Evolutionary conservation across 1,140 invertebrate species (phyloP).

Genomic region (Homalodisca vitripennis): DNA sequence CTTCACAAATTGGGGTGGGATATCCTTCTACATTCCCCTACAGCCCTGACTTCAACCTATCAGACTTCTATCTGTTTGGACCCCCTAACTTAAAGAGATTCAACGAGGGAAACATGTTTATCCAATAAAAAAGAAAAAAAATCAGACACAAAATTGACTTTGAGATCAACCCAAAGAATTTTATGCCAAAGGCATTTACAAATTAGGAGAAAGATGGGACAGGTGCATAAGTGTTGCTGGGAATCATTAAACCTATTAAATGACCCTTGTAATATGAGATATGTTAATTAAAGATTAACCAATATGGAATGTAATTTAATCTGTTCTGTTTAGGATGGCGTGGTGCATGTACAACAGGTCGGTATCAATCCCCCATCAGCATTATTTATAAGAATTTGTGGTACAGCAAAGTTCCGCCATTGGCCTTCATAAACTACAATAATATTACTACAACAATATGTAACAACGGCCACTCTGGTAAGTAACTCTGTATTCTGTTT

Average conservation of each 20-base stretch:
- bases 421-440: slow-evolving; percentile 13
- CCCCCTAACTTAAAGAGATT: too few relatives aligned
- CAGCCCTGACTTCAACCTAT: too few relatives aligned
- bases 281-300: too few relatives aligned
- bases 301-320: too few relatives aligned
- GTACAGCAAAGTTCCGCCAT: background rate
- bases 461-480: slow-evolving; percentile 21
- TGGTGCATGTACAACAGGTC: background rate
- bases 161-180: too few relatives aligned
- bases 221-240: background rate
- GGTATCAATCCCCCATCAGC: slow-evolving; percentile 12
- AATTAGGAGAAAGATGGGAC: background rate
- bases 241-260: background rate
- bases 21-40: too few relatives aligned
- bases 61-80: too few relatives aligned
- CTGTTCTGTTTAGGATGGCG: slow-evolving; percentile 2
- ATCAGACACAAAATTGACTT: too few relatives aligned
- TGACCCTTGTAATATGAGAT: too few relatives aligned
- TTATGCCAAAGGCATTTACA: background rate
- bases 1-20: too few relatives aligned
- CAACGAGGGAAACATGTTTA: too few relatives aligned
- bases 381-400: background rate
- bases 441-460: background rate
- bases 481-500: background rate
- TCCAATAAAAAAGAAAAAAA: too few relatives aligned